These are phyloP conservation scores for Xylophagus ater DNA, from an alignment of 2,888 invertebrate species.

Conservation along the genomic window DNA sequence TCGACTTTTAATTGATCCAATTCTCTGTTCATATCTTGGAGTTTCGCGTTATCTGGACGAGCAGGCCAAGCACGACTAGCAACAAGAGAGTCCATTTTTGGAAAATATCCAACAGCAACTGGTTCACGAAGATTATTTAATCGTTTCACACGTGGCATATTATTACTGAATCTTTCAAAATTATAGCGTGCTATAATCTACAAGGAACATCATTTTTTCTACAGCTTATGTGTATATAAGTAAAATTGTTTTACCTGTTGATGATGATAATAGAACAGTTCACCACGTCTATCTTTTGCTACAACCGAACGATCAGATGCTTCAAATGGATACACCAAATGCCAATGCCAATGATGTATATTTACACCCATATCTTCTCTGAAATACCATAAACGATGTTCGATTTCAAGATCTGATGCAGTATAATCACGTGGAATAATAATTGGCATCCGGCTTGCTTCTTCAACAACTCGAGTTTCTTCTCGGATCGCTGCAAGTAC, in stretches of 20 bases:
- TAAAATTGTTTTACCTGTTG: no score
- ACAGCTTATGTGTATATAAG: no score
- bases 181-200: slow-evolving; percentile 20
- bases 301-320: slow-evolving; percentile 38
- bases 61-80: slow-evolving; percentile 67
- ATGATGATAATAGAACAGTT: slow-evolving; percentile 69
- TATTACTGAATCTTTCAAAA: slow-evolving; percentile 65
- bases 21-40: slow-evolving; percentile 54
- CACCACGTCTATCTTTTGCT: slow-evolving; percentile 64
- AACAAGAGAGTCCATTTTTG: slow-evolving; percentile 68
- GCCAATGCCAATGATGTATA: no score
- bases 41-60: slow-evolving; percentile 45
- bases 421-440: slow-evolving; percentile 57
- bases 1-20: slow-evolving; percentile 55
- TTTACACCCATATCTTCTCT: slow-evolving; percentile 43
- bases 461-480: slow-evolving; percentile 46
- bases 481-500: slow-evolving; percentile 48
- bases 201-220: no score
- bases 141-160: slow-evolving; percentile 49
- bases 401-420: slow-evolving; percentile 60
- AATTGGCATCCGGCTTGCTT: slow-evolving; percentile 54
- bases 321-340: no score
- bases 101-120: slow-evolving; percentile 72
- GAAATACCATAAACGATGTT: slow-evolving; percentile 71
- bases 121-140: slow-evolving; percentile 55